Base-by-base conservation (phyloP, 2,888 invertebrate genomes). In the Diogma glabrata region DNA sequence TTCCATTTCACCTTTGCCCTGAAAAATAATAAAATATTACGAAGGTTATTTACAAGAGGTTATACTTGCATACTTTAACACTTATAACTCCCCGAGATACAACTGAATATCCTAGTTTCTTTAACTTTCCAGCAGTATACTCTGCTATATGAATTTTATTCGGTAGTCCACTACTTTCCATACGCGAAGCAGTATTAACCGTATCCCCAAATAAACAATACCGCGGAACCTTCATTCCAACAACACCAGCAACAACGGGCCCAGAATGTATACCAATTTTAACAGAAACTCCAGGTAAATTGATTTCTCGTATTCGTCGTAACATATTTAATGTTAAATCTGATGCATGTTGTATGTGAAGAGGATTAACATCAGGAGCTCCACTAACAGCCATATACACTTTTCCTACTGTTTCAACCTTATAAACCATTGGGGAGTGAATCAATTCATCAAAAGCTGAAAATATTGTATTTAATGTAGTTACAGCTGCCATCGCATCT, bases 361-460 rank as follows among this genome's bases (percentile, higher is more conserved):
- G 68, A 2, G 79, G 75, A 38, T 80, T 78, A 40, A 78, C 71
- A 63, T 91, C 88, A 0, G 92, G 92, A 2, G 87, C 86, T 1
- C 93, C 93, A 45, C 90, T 87, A 5, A 90, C 92, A 28, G 88
- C 81, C 92, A 93, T 92, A 67, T 93, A 93, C 47, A 79, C 75
- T 17, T 83, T 85, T n/a, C 92, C 93, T 1, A 93, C 88, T 0
- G 93, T 93, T 72, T 93, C 93, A 53, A 93, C 92, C 80, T 93
- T 93, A 64, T 92, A 93, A 2, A 91, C 90, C 52, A 87, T 77
- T 58, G 87, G 88, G 28, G 82, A 77, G 61, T 92, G 89, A 61
- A 90, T 82, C 46, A 91, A 75, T 22, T 84, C 75, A 67, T 93
- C 93, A 59, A 92, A 87, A 57, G 83, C 81, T 1, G 86, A 84